phyloP scores from a whole-genome alignment of 2,888 invertebrate genomes.

The Dicyrtoma fusca region DNA sequence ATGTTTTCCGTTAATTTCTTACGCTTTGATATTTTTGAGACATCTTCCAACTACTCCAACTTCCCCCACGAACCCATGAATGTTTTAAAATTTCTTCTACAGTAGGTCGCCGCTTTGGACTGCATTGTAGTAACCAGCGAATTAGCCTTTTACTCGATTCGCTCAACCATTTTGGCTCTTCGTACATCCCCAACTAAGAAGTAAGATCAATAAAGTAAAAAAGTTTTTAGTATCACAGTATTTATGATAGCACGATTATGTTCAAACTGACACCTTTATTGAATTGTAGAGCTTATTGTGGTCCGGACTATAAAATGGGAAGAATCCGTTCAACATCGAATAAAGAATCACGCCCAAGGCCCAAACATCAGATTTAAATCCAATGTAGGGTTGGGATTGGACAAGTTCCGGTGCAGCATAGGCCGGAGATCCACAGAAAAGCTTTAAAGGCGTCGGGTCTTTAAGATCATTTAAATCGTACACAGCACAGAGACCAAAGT shows the following conservation, averaged over 20 bases:
- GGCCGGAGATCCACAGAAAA: conserved; percentile 17
- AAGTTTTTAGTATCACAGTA: too few species aligned
- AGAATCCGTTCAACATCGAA: conserved; percentile 1
- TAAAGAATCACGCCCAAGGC: neutral
- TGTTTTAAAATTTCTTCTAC: neutral
- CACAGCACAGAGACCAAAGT: conserved; percentile 21
- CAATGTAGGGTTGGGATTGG: conserved; percentile 4
- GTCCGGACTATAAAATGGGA: conserved; percentile 14
- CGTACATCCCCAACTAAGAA: neutral
- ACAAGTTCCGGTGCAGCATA: conserved; percentile 19
- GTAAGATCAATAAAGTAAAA: neutral
- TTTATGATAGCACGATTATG: too few species aligned
- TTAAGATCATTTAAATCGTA: neutral
- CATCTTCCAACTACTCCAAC: neutral
- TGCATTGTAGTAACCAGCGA: neutral
- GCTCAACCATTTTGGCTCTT: conserved; percentile 11
- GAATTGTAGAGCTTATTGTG: neutral
- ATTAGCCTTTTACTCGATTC: neutral
- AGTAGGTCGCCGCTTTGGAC: neutral
- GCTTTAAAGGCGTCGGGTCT: neutral
- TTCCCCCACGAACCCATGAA: neutral
- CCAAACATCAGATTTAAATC: conserved; percentile 14
- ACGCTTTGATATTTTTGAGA: too few species aligned
- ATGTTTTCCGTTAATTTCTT: too few species aligned
- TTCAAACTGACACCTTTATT: conserved; percentile 2